These are phyloP conservation scores for Drosophila longiperda DNA, from an alignment of 2,888 invertebrate genomes.

Conservation along the genomic window DNA sequence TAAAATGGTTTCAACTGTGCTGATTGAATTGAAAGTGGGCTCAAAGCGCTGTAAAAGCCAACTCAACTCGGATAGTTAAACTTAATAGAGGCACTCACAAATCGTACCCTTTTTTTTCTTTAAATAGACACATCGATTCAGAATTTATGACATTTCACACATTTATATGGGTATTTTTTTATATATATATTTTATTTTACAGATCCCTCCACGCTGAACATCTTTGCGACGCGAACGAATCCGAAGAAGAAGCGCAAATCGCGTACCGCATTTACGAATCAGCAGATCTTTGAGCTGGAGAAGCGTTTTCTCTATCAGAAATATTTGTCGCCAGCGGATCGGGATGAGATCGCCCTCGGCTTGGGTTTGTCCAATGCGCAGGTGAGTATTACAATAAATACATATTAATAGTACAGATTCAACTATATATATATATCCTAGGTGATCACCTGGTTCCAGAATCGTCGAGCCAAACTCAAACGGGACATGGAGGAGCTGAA, in stretches of 20 bases:
- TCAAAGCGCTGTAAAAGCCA: slow-evolving; percentile 42
- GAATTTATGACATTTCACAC: slow-evolving; percentile 30
- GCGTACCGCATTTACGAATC: slow-evolving; percentile 98
- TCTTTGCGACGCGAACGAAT: slow-evolving; percentile 95
- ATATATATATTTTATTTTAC: background rate
- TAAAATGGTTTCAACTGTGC: slow-evolving; percentile 62
- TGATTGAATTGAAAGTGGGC: slow-evolving; percentile 65
- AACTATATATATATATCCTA: slow-evolving; percentile 28
- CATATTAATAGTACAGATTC: background rate
- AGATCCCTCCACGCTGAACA: slow-evolving; percentile 94
- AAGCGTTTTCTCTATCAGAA: slow-evolving; percentile 99
- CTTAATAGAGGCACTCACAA: slow-evolving; percentile 31
- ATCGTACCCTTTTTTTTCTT: background rate
- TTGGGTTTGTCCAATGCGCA: slow-evolving; percentile 98
- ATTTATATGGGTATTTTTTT: background rate
- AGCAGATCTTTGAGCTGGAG: slow-evolving; percentile 98
- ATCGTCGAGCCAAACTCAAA: slow-evolving; percentile 96
- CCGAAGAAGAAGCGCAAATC: slow-evolving; percentile 99
- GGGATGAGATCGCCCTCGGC: slow-evolving; percentile 97
- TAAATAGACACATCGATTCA: slow-evolving; percentile 26
- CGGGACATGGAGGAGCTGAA: slow-evolving; percentile 98
- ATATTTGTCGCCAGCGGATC: slow-evolving; percentile 98
- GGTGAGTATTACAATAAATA: slow-evolving; percentile 79
- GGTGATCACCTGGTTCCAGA: slow-evolving; percentile 99
- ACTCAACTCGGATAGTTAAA: slow-evolving; percentile 28